These are phyloP conservation scores for Synergus gifuensis DNA, from an alignment of 2,888 invertebrate genomes.

Conservation along the genomic window DNA sequence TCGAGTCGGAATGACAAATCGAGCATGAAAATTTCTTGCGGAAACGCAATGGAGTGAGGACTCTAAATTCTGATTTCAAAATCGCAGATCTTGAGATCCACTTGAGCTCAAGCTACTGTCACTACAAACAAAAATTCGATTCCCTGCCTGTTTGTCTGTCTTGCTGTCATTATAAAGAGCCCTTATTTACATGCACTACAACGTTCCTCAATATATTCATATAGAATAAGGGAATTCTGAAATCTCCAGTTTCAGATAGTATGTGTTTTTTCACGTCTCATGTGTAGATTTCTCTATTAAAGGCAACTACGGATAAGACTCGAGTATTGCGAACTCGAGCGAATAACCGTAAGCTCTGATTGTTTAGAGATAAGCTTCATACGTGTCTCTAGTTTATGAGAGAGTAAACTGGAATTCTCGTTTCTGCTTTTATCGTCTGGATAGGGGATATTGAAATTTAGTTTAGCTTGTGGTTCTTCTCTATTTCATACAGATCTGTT, in stretches of 20 bases:
- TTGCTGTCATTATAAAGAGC: background rate
- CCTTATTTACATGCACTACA: background rate
- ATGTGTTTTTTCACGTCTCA: background rate
- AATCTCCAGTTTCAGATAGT: background rate
- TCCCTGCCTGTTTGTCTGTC: background rate
- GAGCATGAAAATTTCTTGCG: constrained; percentile 35
- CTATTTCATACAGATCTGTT: background rate
- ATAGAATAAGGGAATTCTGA: background rate
- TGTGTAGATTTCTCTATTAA: background rate
- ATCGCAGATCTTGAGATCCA: constrained; percentile 21
- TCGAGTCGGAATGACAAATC: constrained; percentile 15
- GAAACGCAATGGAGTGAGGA: constrained; percentile 21
- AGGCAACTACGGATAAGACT: background rate
- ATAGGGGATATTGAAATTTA: background rate
- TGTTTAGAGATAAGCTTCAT: background rate
- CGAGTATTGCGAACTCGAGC: background rate
- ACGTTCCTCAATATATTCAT: background rate
- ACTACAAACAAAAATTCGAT: background rate
- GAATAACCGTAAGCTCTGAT: background rate
- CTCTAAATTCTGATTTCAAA: constrained; percentile 30
- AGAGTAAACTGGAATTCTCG: background rate
- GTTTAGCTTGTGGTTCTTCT: background rate
- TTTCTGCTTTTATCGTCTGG: background rate
- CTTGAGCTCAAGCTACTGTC: constrained; percentile 16
- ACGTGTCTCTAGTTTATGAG: background rate